Evolutionary conservation across 2,888 invertebrate species (phyloP).

Genomic region (Drosophila anomalata): DNA sequence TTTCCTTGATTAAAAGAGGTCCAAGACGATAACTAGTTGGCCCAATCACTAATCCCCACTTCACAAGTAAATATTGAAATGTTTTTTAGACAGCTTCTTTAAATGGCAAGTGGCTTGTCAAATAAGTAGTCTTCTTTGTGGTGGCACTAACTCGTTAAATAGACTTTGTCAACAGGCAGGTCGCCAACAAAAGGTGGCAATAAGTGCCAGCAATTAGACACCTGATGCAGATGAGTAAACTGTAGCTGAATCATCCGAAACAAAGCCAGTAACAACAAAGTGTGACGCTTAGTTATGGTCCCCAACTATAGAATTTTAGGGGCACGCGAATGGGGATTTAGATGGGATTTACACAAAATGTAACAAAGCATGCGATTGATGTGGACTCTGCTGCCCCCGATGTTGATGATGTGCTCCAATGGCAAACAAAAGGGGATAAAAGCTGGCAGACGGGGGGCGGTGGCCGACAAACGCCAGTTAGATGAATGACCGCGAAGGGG

Average conservation of each 20-base stretch:
- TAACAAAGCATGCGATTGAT: slow-evolving; percentile 37
- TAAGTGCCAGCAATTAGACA: slow-evolving; percentile 23
- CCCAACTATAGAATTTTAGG: slow-evolving; percentile 17
- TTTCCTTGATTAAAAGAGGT: background rate
- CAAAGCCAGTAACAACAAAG: background rate
- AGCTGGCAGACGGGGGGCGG: background rate
- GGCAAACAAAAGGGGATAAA: slow-evolving; percentile 16
- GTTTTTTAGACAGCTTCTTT: background rate
- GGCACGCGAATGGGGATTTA: slow-evolving; percentile 52
- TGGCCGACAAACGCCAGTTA: slow-evolving; percentile 14
- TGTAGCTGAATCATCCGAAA: slow-evolving; percentile 14
- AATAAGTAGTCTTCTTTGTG: slow-evolving; percentile 2
- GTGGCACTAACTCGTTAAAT: background rate
- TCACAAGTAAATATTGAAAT: background rate
- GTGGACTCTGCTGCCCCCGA: slow-evolving; percentile 25
- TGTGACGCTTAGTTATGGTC: background rate
- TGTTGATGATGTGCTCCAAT: slow-evolving; percentile 10
- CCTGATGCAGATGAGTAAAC: slow-evolving; percentile 23
- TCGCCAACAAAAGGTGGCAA: slow-evolving; percentile 17
- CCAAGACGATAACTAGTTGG: background rate
- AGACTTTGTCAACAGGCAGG: slow-evolving; percentile 15
- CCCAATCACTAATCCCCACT: background rate
- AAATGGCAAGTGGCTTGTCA: background rate
- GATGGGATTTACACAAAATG: slow-evolving; percentile 58
- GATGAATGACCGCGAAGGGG: slow-evolving; percentile 38